Percentiles rank a stretch among this genome's conserved stretches.
Conservation (phyloP, 2,888 invertebrate genomes). For the Drosophila multiciliata region DNA sequence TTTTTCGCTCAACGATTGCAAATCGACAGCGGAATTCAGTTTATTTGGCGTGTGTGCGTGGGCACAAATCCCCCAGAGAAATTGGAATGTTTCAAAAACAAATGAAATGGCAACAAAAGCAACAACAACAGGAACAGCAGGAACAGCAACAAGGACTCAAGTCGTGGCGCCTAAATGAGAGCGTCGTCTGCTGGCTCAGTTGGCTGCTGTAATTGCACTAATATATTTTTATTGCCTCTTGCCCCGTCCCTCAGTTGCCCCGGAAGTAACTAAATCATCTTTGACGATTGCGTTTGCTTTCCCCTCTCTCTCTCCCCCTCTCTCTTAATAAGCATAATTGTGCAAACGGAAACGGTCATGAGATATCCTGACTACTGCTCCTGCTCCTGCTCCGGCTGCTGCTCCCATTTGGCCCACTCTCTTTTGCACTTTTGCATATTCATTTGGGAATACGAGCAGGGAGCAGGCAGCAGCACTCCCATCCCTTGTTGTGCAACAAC, state of each 20-base stretch:
- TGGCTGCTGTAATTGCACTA: slow-evolving; percentile 81
- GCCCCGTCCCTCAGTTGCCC: slow-evolving; percentile 27
- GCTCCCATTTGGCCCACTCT: slow-evolving; percentile 2
- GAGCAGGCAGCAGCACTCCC: slow-evolving; percentile 20
- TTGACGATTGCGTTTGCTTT: slow-evolving; percentile 70
- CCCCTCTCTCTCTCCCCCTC: neutral
- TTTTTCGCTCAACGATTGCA: slow-evolving; percentile 49
- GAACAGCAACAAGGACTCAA: slow-evolving; percentile 19
- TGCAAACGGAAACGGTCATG: slow-evolving; percentile 80
- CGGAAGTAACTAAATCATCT: slow-evolving; percentile 83
- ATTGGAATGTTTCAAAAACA: slow-evolving; percentile 78
- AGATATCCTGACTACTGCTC: slow-evolving; percentile 63
- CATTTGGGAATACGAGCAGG: slow-evolving; percentile 80
- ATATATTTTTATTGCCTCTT: slow-evolving; percentile 82
- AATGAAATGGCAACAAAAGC: slow-evolving; percentile 57
- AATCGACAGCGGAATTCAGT: slow-evolving; percentile 63
- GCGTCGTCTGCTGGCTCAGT: slow-evolving; percentile 60
- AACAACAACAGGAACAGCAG: slow-evolving; percentile 3
- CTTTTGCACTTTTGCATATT: slow-evolving; percentile 81
- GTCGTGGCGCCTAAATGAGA: slow-evolving; percentile 67
- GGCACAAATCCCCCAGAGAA: slow-evolving; percentile 64
- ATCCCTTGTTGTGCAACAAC: slow-evolving; percentile 17
- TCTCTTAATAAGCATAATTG: slow-evolving; percentile 82
- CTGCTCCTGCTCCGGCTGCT: neutral
- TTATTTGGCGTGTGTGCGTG: slow-evolving; percentile 63